phyloP scores from a whole-genome alignment of 2,888 invertebrate species.

The Hydrotaea cyrtoneurina region DNA sequence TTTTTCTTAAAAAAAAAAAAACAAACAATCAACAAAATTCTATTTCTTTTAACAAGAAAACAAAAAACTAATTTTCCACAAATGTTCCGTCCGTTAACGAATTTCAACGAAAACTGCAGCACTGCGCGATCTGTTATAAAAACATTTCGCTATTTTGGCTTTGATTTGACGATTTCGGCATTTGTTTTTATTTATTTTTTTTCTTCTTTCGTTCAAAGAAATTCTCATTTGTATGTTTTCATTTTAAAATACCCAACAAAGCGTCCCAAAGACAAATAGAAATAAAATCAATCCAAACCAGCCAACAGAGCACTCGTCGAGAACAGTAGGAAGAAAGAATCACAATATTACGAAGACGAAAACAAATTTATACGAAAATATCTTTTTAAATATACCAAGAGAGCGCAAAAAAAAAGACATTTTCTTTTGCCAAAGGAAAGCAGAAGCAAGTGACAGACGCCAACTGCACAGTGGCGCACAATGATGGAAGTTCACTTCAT shows the following conservation, averaged over 20 bases:
- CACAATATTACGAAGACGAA: slow-evolving; percentile 23
- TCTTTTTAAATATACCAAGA: slow-evolving; percentile 7
- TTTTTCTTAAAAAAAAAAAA: background rate
- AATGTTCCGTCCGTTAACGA: slow-evolving; percentile 51
- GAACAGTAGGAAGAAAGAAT: background rate
- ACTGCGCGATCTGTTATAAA: slow-evolving; percentile 25
- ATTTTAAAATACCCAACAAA: slow-evolving; percentile 32
- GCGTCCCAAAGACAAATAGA: slow-evolving; percentile 14
- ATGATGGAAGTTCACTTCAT: background rate
- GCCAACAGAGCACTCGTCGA: background rate
- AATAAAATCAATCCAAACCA: background rate
- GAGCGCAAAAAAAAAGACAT: slow-evolving; percentile 22
- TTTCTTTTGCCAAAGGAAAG: background rate
- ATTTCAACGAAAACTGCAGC: slow-evolving; percentile 63
- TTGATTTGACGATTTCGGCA: slow-evolving; percentile 26
- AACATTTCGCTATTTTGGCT: slow-evolving; percentile 19
- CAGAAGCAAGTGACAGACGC: background rate
- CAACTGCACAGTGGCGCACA: background rate
- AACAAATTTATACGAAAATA: slow-evolving; percentile 22
- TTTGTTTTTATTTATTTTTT: background rate
- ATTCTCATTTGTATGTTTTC: slow-evolving; percentile 24
- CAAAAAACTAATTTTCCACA: background rate
- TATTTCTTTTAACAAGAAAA: background rate
- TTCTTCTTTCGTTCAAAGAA: slow-evolving; percentile 11
- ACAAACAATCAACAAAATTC: background rate